Percentiles rank a stretch among this genome's conserved stretches.
These are phyloP conservation scores for Premnoplex brunnescens DNA, from an alignment of 2,797 vertebrate species.

Conservation along the genomic window DNA sequence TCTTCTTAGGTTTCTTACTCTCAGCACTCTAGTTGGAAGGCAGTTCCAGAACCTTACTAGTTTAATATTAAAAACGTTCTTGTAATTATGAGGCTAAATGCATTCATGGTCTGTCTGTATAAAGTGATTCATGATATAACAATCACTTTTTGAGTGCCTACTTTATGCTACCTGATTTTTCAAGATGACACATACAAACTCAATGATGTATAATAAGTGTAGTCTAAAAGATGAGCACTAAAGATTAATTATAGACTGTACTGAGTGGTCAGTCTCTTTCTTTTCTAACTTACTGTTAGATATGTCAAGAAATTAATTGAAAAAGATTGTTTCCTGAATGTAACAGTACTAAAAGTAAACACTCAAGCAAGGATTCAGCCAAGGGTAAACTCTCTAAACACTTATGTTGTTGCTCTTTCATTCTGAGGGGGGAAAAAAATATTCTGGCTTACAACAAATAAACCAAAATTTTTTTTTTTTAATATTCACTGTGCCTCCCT, in stretches of 20 bases:
- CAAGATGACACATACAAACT: conserved; percentile 16
- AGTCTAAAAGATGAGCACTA: not conserved
- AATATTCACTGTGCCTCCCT: not conserved
- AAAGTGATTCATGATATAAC: conserved; percentile 3
- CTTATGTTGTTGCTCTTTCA: not conserved
- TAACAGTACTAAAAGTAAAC: not conserved
- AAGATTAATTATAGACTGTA: conserved; percentile 10
- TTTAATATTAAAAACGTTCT: not conserved
- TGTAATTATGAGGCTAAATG: not conserved
- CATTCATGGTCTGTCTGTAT: not conserved
- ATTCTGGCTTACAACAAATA: not conserved
- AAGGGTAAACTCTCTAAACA: not conserved
- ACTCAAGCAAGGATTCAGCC: not conserved
- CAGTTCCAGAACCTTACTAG: not conserved
- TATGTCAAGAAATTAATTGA: not conserved
- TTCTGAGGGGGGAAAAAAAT: not conserved
- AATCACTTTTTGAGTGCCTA: conserved; percentile 6
- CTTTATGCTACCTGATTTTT: conserved; percentile 42
- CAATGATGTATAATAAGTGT: not conserved
- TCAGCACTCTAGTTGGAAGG: not conserved
- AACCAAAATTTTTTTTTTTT: not conserved
- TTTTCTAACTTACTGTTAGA: not conserved
- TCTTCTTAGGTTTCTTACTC: not conserved
- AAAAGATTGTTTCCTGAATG: not conserved
- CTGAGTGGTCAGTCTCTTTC: not conserved